Base-by-base conservation (phyloP, 1,140 invertebrate genomes). In the Drosophila biarmipes region DNA sequence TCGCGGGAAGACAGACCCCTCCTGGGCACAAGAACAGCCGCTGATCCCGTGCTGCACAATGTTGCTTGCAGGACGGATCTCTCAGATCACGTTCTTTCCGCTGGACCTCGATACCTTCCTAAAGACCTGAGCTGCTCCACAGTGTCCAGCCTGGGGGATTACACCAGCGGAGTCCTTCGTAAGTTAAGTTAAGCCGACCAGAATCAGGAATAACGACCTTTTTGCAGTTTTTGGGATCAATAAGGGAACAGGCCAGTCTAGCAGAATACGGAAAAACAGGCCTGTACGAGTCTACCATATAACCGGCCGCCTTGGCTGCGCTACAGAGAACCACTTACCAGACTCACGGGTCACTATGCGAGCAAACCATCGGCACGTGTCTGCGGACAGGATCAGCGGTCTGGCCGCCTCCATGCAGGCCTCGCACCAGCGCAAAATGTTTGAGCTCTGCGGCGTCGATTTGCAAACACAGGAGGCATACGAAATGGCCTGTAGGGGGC, bases 401-500 rank as follows among this genome's bases (percentile, higher is more conserved):
- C 81, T 97, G 10, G 93, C 97, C 35, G 93, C 96, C 7, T 93
- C 95, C 5, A 95, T 97, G 91, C 96, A 98, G 92, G 94, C 96
- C 10, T 94, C 95, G 24, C 96, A 98, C 92, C 97, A 97, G 91
- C 94, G 94, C 73, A 94, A 95, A 80, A 97, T 97, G 95, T 97
- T 95, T 92, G 93, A 97, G 71, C 87, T 95, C 43, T 94, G 95
- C 66, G 97, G 97, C 40, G 93, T 98, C 0, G 94, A 97, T 91
- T 93, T 96, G 34, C 94, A 97, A 73, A 97, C 96, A 71, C 96
- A 99, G 93, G 94, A 95, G 49, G 97, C 97, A 10, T 99, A 98
- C 92, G 97, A 99, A 46, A 81, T 99, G 57, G 97, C 97, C 15
- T 92, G 94, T 14, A 91, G 95, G 92, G 98, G 98, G 2, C 92